These are phyloP conservation scores for Lutraria rhynchaena DNA, from an alignment of 1,140 invertebrate genomes.

Conservation along the genomic window DNA sequence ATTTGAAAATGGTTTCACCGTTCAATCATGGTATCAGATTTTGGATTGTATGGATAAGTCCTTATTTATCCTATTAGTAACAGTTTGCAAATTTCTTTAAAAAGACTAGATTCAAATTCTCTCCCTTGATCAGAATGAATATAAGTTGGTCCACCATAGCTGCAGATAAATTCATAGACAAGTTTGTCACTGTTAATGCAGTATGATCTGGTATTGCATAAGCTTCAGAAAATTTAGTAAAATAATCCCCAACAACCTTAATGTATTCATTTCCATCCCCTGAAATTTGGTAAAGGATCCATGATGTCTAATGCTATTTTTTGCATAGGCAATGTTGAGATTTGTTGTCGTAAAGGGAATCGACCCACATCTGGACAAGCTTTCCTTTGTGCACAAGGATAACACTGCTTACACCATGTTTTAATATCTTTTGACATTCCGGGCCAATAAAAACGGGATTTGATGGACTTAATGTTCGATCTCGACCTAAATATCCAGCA, in stretches of 20 bases:
- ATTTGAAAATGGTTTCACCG: constrained; percentile 8
- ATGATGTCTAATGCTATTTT: constrained; percentile 55
- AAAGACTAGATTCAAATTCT: constrained; percentile 63
- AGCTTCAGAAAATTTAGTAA: constrained; percentile 67
- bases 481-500: constrained; percentile 19
- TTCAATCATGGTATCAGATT: constrained; percentile 30
- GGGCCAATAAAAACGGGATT: constrained; percentile 40
- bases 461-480: constrained; percentile 19
- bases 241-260: constrained; percentile 70
- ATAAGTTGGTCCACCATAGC: constrained; percentile 78
- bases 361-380: constrained; percentile 7
- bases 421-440: constrained; percentile 16
- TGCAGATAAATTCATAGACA: constrained; percentile 43
- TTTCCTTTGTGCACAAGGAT: constrained; percentile 35
- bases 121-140: constrained; percentile 79
- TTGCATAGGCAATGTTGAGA: constrained; percentile 1
- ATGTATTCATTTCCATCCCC: constrained; percentile 66
- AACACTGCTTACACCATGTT: constrained; percentile 35
- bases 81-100: constrained; percentile 51
- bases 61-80: constrained; percentile 59
- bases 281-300: constrained; percentile 8
- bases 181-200: constrained; percentile 45
- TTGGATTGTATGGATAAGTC: constrained; percentile 58
- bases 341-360: constrained; percentile 19
- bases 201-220: constrained; percentile 63